Evolutionary conservation across 2,888 invertebrate genomes (phyloP), one percentile per base, ranked within the genome.

Genomic region (Erebia epiphron): DNA sequence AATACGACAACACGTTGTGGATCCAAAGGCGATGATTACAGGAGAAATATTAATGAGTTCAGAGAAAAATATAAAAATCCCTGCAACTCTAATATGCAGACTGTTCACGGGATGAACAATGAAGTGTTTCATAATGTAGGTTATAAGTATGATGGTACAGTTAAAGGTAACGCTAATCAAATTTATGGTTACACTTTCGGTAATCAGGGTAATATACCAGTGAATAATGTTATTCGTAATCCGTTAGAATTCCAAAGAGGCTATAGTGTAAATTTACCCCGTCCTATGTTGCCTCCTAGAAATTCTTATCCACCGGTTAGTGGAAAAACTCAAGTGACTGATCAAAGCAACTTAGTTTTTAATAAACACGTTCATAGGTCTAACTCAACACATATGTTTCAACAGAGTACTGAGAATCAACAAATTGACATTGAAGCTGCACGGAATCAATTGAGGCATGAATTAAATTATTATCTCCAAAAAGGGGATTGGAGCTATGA

Each of bases 21-120:
- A 69, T 81, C 86, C 64, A 88, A 95, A 92, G 86, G 94, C 80
- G 79, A 95, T 82, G 87, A 95, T 79, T 92, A 95, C 74, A 93
- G 94, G 83, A 91, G 94, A 76, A 95, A 95, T 79, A 95, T 95
- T 65, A 95, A 88, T 75, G 95, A 95, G 80, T 95, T 95, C 80
- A 93, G 95, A 75, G 94, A 95, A 83, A 95, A 95, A 83, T 95
- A 95, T 78, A 95, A 94, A 82, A 94, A 95, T 79, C 92, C 93
- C 43, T 92, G 93, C 75, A 93, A 92, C 73, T 80, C 89, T 67
- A 72, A 61, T 60, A 86, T 84, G 72, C 78, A 83, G 43, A 89
- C 86, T 75, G 77, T 82, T 69, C 89, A 88, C 63, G 85, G 85
- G 75, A 82, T 87, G 76, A 91, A 83, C 76, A 91, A 91, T 88